Base-by-base conservation (phyloP, 2,797 vertebrate genomes). In the Smutsia gigantea region DNA sequence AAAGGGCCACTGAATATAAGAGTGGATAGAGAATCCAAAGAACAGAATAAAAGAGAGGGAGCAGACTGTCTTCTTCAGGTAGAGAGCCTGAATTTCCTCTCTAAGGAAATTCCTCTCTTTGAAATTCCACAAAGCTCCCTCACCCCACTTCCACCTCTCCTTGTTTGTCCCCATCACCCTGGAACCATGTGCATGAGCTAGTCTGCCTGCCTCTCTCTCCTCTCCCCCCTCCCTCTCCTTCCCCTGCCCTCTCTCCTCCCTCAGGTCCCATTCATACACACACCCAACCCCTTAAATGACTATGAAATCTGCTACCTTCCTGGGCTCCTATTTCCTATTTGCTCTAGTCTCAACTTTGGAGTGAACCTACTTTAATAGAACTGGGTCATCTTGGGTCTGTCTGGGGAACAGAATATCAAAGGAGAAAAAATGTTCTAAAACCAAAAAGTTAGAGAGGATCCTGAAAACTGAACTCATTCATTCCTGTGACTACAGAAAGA, bases 401-500 rank as follows among this genome's bases (percentile, higher is more conserved):
- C 75, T 88, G 64, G 29, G 51, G 39, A 86, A 84, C 55, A 94
- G 46, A 81, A 21, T 15, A 83, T 89, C 82, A 55, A 78, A 77
- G 72, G 27, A 21, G 0, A 18, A 25, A 53, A 77, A 63, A 59
- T 51, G 84, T 74, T 13, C 85, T 51, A 87, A 77, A 87, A 72
- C 15, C 11, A 83, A 57, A 74, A 84, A 46, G 55, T 42, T 59
- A n/a, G 57, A n/a, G 25, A 94, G 34, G 64, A 74, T 91, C 51
- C 42, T 64, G 4, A 77, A 92, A 86, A 83, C 4, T 46, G 42
- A 69, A n/a, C 31, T 55, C 1, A 3, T 39, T 61, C 13, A 27
- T 39, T 87, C 68, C 85, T 84, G 89, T 63, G 14, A 79, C 83
- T 92, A 77, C 39, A 93, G 55, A 85, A 79, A 96, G 53, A 85